Evolutionary conservation across 2,888 invertebrate species (phyloP).

Genomic region (Nemotelus nigrinus): DNA sequence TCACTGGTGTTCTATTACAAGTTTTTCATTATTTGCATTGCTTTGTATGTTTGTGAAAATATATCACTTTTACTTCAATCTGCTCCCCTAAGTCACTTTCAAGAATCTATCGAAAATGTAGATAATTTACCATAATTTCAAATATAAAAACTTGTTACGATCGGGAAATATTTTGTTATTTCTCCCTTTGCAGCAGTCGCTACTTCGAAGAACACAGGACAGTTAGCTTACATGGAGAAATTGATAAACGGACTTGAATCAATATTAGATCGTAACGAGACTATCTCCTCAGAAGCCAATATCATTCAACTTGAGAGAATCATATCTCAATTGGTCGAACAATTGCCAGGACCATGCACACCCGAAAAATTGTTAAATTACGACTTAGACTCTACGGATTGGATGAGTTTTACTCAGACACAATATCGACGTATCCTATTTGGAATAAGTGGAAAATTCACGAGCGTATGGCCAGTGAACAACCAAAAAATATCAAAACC

Average conservation of each 20-base stretch:
- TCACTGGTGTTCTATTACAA: no score
- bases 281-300: slow-evolving; percentile 61
- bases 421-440: slow-evolving; percentile 68
- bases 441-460: slow-evolving; percentile 66
- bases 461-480: slow-evolving; percentile 69
- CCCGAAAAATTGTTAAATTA: slow-evolving; percentile 71
- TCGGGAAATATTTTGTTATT: slow-evolving; percentile 52
- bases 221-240: background rate
- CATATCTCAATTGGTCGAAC: slow-evolving; percentile 59
- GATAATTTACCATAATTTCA: background rate
- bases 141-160: slow-evolving; percentile 21
- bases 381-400: slow-evolving; percentile 63
- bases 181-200: slow-evolving; percentile 60
- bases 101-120: no score
- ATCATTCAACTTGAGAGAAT: slow-evolving; percentile 58
- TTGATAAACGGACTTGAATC: background rate
- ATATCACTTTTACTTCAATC: no score
- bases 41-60: no score
- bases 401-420: slow-evolving; percentile 64
- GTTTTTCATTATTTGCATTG: no score
- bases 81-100: no score
- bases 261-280: slow-evolving; percentile 52
- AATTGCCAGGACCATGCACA: slow-evolving; percentile 68
- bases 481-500: slow-evolving; percentile 45
- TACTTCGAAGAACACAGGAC: slow-evolving; percentile 13